Percentiles rank a stretch among this genome's conserved stretches.
Conservation (phyloP, 2,797 vertebrate species). For the Paramormyrops hopkinsi region DNA sequence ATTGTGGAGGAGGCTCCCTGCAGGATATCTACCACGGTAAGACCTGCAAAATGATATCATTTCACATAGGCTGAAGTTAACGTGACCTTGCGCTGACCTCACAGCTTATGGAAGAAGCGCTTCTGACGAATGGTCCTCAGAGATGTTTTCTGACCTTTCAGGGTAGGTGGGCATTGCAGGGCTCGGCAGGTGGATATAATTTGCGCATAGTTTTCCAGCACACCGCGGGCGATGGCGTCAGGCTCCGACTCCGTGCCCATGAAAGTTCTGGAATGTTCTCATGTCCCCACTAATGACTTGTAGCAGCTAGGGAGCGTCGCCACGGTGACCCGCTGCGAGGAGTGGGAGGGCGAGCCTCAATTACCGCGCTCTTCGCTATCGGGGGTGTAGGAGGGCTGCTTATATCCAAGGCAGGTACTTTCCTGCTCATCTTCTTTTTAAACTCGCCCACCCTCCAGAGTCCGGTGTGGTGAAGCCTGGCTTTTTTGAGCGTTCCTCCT, state of each 20-base stretch:
- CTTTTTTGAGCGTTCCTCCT: too few relatives aligned
- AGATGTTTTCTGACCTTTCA: neutral
- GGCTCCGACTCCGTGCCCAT: neutral
- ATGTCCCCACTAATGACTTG: neutral
- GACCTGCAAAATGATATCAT: slow-evolving; percentile 19
- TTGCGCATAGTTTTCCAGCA: neutral
- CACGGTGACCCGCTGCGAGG: neutral
- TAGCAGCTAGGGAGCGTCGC: neutral
- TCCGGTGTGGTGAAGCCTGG: neutral
- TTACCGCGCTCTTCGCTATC: neutral
- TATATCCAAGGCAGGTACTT: neutral
- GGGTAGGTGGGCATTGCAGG: neutral
- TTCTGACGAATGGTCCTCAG: neutral
- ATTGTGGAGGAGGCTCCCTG: slow-evolving; percentile 94
- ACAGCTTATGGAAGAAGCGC: neutral
- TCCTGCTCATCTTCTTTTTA: neutral
- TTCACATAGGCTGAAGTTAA: neutral
- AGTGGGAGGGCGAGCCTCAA: neutral
- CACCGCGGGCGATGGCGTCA: neutral
- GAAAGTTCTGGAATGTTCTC: neutral
- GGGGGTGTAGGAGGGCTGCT: neutral
- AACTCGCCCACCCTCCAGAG: neutral
- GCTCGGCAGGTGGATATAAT: neutral
- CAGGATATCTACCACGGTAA: slow-evolving; percentile 97
- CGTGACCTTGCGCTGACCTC: neutral